Evolutionary conservation across 2,888 invertebrate species (phyloP), one percentile per base, ranked within the genome.

Genomic region (Dryomyza anilis): DNA sequence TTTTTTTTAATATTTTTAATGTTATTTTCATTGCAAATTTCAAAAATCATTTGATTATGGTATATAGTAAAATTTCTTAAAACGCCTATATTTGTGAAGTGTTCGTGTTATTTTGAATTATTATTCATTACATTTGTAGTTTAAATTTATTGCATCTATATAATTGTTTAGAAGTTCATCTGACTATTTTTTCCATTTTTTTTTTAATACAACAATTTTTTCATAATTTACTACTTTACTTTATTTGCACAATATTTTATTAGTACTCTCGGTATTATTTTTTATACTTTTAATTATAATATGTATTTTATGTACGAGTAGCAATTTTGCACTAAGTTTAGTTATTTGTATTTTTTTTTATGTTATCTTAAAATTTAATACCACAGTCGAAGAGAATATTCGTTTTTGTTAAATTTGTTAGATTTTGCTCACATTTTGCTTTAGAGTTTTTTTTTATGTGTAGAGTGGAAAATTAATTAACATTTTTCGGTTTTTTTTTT

Each of bases 351-450:
- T 29, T 45, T 30, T 58, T 6, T 57, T 53, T 65, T 52, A 65
- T 21, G 48, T 55, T 75, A 75, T 72, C 82, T 81, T 82, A 82
- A 78, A 78, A 72, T 79, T 76, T 81, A 82, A 81, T 82, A 81
- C 82, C 81, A 81, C 81, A 81, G 81, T 81, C 81, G 80, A 78
- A 79, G 80, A 81, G 74, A 72, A 68, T 71, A 70, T 55, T 71
- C 61, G 57, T 68, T 67, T 69, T 66, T 50, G 50, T 59, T 62
- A 25, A 46, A 58, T 64, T 64, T 56, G 50, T 55, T 57, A 67
- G 67, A 63, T 63, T 57, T 67, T 52, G 53, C 43, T 64, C 53
- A 64, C 64, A 64, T 61, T 64, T 33, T 27, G 64, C 66, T 66
- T 66, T 59, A 52, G 10, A 3, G 48, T 48, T 48, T 48, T 48